Evolutionary conservation across 2,888 invertebrate species (phyloP).

Genomic region (Cephus spinipes): DNA sequence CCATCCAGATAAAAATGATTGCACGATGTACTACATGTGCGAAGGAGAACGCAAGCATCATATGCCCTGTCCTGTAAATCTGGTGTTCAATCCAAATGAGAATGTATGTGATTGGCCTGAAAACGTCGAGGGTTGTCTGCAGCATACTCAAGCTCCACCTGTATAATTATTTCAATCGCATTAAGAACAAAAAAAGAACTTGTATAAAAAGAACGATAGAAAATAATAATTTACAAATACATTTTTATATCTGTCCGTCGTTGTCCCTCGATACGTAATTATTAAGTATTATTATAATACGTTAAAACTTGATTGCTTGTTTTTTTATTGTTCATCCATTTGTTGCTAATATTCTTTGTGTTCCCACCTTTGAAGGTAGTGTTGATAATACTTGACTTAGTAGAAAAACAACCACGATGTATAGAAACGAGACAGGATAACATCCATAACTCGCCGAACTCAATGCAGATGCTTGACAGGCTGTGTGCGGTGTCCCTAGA

Average conservation of each 20-base stretch:
- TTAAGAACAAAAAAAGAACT: background rate
- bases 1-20: conserved; percentile 90
- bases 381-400: background rate
- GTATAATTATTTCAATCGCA: conserved; percentile 37
- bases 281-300: background rate
- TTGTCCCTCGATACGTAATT: background rate
- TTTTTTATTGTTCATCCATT: conserved; percentile 3
- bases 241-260: conserved; percentile 12
- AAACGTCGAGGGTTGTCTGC: conserved; percentile 88
- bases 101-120: conserved; percentile 98
- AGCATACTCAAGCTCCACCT: conserved; percentile 77
- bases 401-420: background rate
- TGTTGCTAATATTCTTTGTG: conserved; percentile 5
- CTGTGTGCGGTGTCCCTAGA: conserved; percentile 62
- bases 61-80: conserved; percentile 93
- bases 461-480: conserved; percentile 87
- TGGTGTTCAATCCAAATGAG: conserved; percentile 92
- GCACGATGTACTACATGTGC: conserved; percentile 96
- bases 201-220: conserved; percentile 15
- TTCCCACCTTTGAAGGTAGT: conserved; percentile 16
- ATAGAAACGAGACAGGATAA: background rate
- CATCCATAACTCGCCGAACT: conserved; percentile 68
- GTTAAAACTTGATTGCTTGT: background rate
- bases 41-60: conserved; percentile 95
- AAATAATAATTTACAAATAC: conserved; percentile 20